phyloP scores from a whole-genome alignment of 2,888 invertebrate genomes.

The Heteromurus nitidus region DNA sequence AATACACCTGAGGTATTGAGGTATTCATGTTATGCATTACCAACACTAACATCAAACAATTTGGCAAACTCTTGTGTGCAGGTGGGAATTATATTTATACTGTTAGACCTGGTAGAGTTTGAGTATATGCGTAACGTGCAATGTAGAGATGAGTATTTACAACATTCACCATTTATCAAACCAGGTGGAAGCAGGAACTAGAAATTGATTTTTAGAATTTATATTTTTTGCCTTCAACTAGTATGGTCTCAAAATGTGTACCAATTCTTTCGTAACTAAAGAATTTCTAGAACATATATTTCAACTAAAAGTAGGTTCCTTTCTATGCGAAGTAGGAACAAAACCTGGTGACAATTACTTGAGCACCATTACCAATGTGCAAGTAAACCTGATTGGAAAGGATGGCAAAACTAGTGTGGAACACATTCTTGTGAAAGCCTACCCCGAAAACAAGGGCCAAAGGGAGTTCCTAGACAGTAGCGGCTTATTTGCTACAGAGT shows the following conservation, averaged over 20 bases:
- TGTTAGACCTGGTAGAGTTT: no score
- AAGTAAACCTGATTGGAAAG: background rate
- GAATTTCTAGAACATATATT: conserved; percentile 18
- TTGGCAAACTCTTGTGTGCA: no score
- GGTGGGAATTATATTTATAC: no score
- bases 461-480: conserved; percentile 23
- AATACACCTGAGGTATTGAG: no score
- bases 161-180: background rate
- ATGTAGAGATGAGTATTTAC: no score
- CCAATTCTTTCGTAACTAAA: background rate
- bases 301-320: background rate
- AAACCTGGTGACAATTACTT: conserved; percentile 39
- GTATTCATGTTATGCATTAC: no score
- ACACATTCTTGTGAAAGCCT: conserved; percentile 25
- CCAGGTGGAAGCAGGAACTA: no score
- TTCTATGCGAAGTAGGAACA: conserved; percentile 1
- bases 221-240: no score
- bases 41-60: no score
- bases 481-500: conserved; percentile 22
- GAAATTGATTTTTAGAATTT: no score
- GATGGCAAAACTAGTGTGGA: background rate
- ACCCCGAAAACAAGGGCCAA: conserved; percentile 12
- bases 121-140: no score
- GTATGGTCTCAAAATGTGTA: conserved; percentile 5
- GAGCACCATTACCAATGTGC: conserved; percentile 17